A percentile compares a stretch with the other conserved stretches of the same genome.
Evolutionary conservation across 2,888 invertebrate species (phyloP).

Genomic region (Pseudanteris insignis): DNA sequence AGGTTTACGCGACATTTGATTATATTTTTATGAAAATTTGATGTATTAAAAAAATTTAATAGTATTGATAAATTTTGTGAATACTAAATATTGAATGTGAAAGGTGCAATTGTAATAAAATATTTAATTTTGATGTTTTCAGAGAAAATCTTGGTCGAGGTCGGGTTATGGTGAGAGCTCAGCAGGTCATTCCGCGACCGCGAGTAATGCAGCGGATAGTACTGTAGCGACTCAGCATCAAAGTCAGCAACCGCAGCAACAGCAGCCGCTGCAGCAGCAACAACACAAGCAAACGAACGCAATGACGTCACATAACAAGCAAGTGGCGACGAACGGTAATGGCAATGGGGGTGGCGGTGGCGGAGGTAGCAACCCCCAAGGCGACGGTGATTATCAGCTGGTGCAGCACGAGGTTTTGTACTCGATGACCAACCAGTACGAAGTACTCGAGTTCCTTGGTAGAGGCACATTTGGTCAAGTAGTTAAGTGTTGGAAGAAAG

Average conservation of each 20-base stretch:
- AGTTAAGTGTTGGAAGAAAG: constrained; percentile 99
- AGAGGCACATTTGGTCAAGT: constrained; percentile 98
- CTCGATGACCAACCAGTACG: constrained; percentile 93
- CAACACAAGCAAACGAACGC: constrained; percentile 64
- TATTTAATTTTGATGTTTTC: constrained; percentile 43
- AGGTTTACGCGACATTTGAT: too few relatives aligned
- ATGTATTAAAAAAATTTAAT: too few relatives aligned
- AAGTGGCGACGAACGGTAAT: constrained; percentile 80
- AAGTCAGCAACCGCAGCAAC: constrained; percentile 66
- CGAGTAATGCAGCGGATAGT: constrained; percentile 69
- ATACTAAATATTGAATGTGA: too few relatives aligned
- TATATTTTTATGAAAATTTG: too few relatives aligned
- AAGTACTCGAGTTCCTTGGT: constrained; percentile 98
- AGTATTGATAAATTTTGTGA: too few relatives aligned
- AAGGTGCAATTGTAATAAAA: too few relatives aligned
- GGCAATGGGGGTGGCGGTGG: constrained; percentile 78
- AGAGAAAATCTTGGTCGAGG: constrained; percentile 74
- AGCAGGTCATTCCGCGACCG: constrained; percentile 62
- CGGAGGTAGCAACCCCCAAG: constrained; percentile 68
- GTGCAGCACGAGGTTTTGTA: constrained; percentile 91
- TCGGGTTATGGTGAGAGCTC: constrained; percentile 73
- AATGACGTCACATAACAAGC: constrained; percentile 85
- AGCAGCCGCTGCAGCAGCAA: constrained; percentile 55
- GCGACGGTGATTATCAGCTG: constrained; percentile 97
- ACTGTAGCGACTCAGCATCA: constrained; percentile 62